These are phyloP conservation scores for Agrotis puta DNA, from an alignment of 2,888 invertebrate species.

Conservation along the genomic window DNA sequence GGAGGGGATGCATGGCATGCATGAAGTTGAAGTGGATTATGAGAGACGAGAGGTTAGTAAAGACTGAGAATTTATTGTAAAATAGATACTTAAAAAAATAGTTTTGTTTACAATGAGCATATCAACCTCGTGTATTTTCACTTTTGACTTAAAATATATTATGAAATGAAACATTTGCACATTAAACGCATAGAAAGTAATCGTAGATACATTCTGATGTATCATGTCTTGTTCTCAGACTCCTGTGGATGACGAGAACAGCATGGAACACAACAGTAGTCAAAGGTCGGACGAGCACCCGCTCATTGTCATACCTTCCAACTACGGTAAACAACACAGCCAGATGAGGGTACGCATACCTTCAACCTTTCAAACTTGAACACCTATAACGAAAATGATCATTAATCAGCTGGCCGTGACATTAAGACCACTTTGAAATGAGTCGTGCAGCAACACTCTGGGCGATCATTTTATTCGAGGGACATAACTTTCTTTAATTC, in stretches of 20 bases:
- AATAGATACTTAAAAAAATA: too few species aligned
- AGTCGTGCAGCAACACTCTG: too few species aligned
- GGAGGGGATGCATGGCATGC: constrained; percentile 67
- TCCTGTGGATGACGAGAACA: constrained; percentile 55
- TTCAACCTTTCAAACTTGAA: too few species aligned
- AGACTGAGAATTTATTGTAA: too few species aligned
- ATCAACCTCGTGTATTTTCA: too few species aligned
- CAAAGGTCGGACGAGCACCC: constrained; percentile 71
- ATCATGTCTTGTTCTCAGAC: constrained; percentile 32
- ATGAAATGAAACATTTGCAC: neutral
- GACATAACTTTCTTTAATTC: too few species aligned
- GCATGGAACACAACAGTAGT: constrained; percentile 55
- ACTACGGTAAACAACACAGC: constrained; percentile 64
- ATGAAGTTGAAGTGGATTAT: constrained; percentile 63
- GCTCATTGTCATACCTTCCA: constrained; percentile 79
- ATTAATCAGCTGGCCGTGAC: too few species aligned
- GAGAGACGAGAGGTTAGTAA: constrained; percentile 50
- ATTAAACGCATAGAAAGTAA: neutral
- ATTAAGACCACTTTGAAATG: too few species aligned
- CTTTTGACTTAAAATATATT: too few species aligned
- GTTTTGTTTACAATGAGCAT: too few species aligned
- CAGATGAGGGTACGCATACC: constrained; percentile 26
- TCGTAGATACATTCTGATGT: neutral
- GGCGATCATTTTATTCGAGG: too few species aligned
- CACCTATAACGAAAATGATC: neutral